Base-by-base conservation (phyloP, 2,113 vertebrate species). In the Loxodonta africana region DNA sequence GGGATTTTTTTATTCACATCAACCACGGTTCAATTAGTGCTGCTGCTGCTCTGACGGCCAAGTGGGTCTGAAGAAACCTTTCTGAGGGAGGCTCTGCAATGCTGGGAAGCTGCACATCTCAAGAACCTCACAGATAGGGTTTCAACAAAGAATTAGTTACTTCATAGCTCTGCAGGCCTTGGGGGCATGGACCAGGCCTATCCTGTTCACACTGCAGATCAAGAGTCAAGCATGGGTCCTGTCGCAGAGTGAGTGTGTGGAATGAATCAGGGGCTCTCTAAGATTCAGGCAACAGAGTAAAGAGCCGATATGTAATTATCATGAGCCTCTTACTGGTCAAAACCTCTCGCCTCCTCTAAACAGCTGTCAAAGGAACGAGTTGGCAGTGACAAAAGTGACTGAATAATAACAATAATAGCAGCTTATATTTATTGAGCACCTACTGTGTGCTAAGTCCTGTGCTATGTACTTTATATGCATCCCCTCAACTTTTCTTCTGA, bases 1-100 rank as follows among this genome's bases (percentile, higher is more conserved):
- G 97, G 91, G 53, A 33, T 82, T 87, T 62, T 37, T 46, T 80
- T 26, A 98, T 97, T 97, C 88, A 95, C 96, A 96, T 87, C 88
- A 89, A 89, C 67, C 93, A 90, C 11, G 77, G 0, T 90, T 96
- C 20, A 5, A 10, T 84, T 89, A 92, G 80, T 48, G 76, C 82
- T 28, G 88, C 88, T 82, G 63, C 93, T 92, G n/a, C 71, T 82
- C 86, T 81, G 88, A n/a, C 4, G 53, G 87, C 67, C 26, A 14
- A 63, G 4, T 8, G 80, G 82, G 44, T 51, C 94, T 90, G 67
- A 57, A 73, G 57, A 63, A 28, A 51, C 18, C 73, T 87, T 88
- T 91, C 28, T 60, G 46, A 33, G 57, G n/a, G 62, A 10, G 46
- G 74, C 46, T 80, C 48, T 20, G 37, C 65, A 62, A 62, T 9